These are phyloP conservation scores for Galago senegalensis DNA, from an alignment of 2,797 vertebrate species.

Conservation along the genomic window DNA sequence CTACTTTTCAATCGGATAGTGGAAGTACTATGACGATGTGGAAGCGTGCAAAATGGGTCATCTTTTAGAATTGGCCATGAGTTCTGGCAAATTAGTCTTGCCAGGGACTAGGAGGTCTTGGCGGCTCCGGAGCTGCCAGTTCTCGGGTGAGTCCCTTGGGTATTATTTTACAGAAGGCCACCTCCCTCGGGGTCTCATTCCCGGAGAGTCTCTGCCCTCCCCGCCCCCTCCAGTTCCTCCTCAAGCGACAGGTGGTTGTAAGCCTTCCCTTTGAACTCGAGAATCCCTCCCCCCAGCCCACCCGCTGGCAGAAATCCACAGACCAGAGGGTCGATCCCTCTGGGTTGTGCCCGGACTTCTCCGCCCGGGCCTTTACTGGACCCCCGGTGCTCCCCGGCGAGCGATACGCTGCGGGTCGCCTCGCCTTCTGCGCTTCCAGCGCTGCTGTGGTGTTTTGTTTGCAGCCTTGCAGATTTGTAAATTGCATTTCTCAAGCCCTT, in stretches of 20 bases:
- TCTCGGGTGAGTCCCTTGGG: not conserved
- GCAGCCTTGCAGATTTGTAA: not conserved
- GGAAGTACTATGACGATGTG: not conserved
- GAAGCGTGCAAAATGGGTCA: not conserved
- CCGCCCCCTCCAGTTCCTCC: not conserved
- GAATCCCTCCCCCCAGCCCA: not conserved
- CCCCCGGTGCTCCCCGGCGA: not conserved
- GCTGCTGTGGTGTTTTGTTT: not conserved
- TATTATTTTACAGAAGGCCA: not conserved
- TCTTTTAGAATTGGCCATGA: not conserved
- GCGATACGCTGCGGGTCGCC: not conserved
- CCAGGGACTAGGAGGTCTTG: not conserved
- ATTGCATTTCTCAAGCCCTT: not conserved
- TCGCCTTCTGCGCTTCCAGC: not conserved
- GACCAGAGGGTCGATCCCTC: not conserved
- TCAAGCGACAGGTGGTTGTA: not conserved
- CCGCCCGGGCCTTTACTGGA: not conserved
- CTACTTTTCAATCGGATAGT: not conserved
- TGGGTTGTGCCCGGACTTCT: not conserved
- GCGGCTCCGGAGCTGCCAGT: rapidly evolving
- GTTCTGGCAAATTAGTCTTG: not conserved
- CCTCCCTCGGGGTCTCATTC: not conserved
- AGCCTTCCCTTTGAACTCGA: not conserved
- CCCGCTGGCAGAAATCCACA: not conserved
- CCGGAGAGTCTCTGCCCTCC: not conserved